phyloP scores from a whole-genome alignment of 2,113 vertebrate genomes.

The Rhinogobius similis region DNA sequence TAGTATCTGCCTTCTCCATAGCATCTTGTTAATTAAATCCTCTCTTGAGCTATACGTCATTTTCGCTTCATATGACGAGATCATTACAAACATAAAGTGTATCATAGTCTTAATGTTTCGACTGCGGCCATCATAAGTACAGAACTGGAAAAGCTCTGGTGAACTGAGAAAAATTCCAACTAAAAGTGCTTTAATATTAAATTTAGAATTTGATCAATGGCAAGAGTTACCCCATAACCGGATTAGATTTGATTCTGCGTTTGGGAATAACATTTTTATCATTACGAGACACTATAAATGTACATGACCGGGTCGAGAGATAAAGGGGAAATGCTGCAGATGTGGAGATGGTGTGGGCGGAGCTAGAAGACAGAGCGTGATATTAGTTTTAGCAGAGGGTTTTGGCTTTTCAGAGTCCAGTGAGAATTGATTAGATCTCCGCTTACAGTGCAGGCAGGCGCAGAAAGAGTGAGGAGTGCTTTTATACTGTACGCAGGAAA shows the following conservation, averaged over 20 bases:
- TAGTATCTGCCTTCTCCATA: background rate
- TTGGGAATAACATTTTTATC: background rate
- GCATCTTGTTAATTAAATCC: background rate
- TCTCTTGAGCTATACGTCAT: background rate
- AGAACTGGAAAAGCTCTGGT: background rate
- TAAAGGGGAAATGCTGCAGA: slow-evolving; percentile 12
- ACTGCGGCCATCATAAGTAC: background rate
- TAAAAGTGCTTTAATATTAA: background rate
- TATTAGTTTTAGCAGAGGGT: slow-evolving; percentile 47
- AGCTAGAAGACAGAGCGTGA: slow-evolving; percentile 50
- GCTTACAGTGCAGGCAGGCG: slow-evolving; percentile 27
- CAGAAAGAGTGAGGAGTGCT: slow-evolving; percentile 11
- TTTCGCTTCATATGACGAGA: background rate
- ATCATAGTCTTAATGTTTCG: background rate
- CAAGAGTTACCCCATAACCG: background rate
- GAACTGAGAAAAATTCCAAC: background rate
- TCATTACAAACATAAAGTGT: background rate
- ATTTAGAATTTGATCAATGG: background rate
- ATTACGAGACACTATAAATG: background rate
- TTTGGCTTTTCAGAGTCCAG: slow-evolving; percentile 41
- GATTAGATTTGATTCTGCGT: background rate
- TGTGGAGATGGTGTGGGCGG: slow-evolving; percentile 39
- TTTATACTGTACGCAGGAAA: slow-evolving; percentile 1
- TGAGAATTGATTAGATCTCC: slow-evolving; percentile 55
- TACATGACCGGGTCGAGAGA: background rate